These are phyloP conservation scores for Acronicta leporina DNA, from an alignment of 2,888 invertebrate species.

Conservation along the genomic window DNA sequence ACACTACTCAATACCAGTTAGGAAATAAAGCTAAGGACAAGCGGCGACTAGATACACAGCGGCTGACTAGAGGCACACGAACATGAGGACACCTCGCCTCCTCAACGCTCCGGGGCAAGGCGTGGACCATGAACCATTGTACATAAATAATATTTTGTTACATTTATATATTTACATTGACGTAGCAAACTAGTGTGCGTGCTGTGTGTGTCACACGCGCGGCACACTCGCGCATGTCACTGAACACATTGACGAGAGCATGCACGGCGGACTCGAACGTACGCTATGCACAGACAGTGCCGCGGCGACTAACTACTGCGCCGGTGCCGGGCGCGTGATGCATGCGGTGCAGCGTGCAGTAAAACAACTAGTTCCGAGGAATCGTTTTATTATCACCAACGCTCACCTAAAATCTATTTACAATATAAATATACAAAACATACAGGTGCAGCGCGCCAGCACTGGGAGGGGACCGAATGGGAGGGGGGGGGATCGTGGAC, in stretches of 20 bases:
- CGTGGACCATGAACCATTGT: neutral
- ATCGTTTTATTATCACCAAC: conserved; percentile 84
- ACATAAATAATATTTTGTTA: neutral
- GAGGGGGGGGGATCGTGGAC: conserved; percentile 67
- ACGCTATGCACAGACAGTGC: neutral
- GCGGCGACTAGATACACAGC: conserved; percentile 48
- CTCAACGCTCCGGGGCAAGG: conserved; percentile 12
- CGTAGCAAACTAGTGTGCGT: neutral
- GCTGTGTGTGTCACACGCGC: neutral
- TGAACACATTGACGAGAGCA: neutral
- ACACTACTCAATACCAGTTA: conserved; percentile 20
- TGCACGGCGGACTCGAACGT: conserved; percentile 2
- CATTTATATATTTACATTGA: neutral
- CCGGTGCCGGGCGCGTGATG: conserved; percentile 19
- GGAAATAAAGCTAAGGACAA: conserved; percentile 48
- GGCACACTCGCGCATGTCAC: neutral
- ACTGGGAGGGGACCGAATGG: conserved; percentile 45
- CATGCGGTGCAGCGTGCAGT: conserved; percentile 68
- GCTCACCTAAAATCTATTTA: conserved; percentile 86
- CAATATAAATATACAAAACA: conserved; percentile 85
- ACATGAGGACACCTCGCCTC: neutral
- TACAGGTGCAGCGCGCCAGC: conserved; percentile 50
- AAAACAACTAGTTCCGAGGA: conserved; percentile 74
- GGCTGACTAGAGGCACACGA: conserved; percentile 25
- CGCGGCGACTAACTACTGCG: conserved; percentile 19